Base-by-base conservation (phyloP, 2,797 vertebrate genomes). In the Calcarius lapponicus region DNA sequence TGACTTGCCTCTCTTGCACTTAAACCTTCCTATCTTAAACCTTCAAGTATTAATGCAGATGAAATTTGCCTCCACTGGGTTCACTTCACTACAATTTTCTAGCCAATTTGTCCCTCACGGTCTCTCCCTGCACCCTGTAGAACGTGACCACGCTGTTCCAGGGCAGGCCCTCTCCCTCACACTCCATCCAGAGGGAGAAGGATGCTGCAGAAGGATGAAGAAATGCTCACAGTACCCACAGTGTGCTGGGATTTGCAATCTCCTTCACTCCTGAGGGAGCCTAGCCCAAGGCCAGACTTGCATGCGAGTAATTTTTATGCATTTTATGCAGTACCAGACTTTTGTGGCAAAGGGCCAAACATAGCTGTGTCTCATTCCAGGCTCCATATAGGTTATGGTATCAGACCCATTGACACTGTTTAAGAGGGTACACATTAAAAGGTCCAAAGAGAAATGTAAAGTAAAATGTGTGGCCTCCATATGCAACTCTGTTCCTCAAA, bases 101-200 rank as follows among this genome's bases (percentile, higher is more conserved):
- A 31, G 9, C 14, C 72, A 13, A 20, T 61, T 40, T 42, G 19
- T 26, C 28, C 32, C 11, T 34, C 5, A 1, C 26, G 22, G 16
- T 51, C 15, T 43, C n/a, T 61, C 61, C 24, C 29, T 58, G 31
- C 20, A 34, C 19, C 15, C 28, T 25, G 10, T 13, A 64, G 29
- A 19, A 34, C 0, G 0, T 10, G 11, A 50, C 11, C 28, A 40
- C 0, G 2, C 42, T 61, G 26, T 24, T 56, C 32, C 26, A 53
- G 31, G 1, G 13, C 53, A 32, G 25, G 5, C 2, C 3, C 26
- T 31, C 31, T 58, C 53, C 36, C 15, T 64, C 57, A n/a, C 6
- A 7, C 21, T 61, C 50, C 19, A 9, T 7, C 19, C 47, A 78
- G 42, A 56, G 24, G 50, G 29, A 86, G 34, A 50, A 3, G 0